These are phyloP conservation scores for Saccopteryx leptura DNA, from an alignment of 2,113 vertebrate genomes.

Conservation along the genomic window DNA sequence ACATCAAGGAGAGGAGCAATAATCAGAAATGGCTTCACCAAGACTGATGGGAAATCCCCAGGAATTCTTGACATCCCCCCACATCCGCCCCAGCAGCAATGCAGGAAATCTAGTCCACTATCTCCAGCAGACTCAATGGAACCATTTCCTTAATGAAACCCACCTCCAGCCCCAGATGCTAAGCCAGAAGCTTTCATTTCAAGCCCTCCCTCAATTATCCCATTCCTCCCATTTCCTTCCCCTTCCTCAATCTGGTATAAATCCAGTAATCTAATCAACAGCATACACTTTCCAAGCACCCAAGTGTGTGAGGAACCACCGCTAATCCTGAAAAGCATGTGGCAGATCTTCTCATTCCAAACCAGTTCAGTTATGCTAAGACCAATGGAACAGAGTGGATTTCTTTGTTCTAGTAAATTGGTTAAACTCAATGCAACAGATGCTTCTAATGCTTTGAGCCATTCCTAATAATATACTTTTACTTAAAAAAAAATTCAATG, in stretches of 20 bases:
- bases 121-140: constrained; percentile 74
- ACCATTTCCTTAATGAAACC: constrained; percentile 79
- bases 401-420: constrained; percentile 52
- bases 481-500: constrained; percentile 20
- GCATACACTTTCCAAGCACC: constrained; percentile 77
- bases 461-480: constrained; percentile 11
- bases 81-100: constrained; percentile 70
- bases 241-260: constrained; percentile 66
- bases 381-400: not conserved
- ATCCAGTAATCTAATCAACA: constrained; percentile 69
- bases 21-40: constrained; percentile 59
- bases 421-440: constrained; percentile 69
- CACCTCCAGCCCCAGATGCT: constrained; percentile 45
- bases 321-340: constrained; percentile 77
- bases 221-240: constrained; percentile 84
- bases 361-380: not conserved
- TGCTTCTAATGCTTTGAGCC: not conserved
- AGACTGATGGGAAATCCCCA: constrained; percentile 77
- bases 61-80: constrained; percentile 66
- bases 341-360: constrained; percentile 50
- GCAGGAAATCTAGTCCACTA: constrained; percentile 76
- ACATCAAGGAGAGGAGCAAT: not conserved
- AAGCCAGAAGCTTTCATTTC: constrained; percentile 61
- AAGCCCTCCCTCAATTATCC: constrained; percentile 67
- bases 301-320: constrained; percentile 56